Percentiles rank a stretch among this genome's conserved stretches.
phyloP scores from a whole-genome alignment of 2,888 invertebrate genomes.

The Sclerodermus sp. region DNA sequence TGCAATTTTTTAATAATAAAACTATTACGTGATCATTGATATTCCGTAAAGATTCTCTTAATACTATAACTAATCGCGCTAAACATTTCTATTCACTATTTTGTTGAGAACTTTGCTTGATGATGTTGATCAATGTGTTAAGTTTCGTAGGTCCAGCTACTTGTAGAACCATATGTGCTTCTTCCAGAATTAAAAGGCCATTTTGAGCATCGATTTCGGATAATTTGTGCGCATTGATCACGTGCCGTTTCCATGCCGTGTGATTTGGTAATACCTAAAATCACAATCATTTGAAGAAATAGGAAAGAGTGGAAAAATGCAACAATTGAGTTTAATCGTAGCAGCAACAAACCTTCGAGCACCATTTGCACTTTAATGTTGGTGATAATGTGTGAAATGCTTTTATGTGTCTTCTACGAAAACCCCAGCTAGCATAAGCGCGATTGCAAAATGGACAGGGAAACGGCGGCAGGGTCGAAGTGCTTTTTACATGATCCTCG shows the following conservation, averaged over 20 bases:
- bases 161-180: slow-evolving; percentile 65
- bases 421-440: slow-evolving; percentile 68
- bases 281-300: not conserved
- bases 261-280: slow-evolving; percentile 60
- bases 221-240: slow-evolving; percentile 63
- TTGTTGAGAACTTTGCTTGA: slow-evolving; percentile 41
- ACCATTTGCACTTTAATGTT: slow-evolving; percentile 64
- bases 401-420: slow-evolving; percentile 66
- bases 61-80: no score
- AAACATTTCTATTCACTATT: no score
- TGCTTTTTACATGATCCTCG: slow-evolving; percentile 23
- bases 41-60: no score
- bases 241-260: slow-evolving; percentile 66
- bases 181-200: slow-evolving; percentile 66
- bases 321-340: no score
- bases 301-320: no score
- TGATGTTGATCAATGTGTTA: slow-evolving; percentile 42
- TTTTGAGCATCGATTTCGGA: slow-evolving; percentile 65
- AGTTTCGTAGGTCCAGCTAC: slow-evolving; percentile 41
- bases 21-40: no score
- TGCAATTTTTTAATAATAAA: no score
- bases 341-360: slow-evolving; percentile 46
- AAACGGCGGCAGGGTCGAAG: slow-evolving; percentile 57
- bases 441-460: slow-evolving; percentile 68
- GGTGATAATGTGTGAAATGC: slow-evolving; percentile 60